Evolutionary conservation across 2,113 vertebrate genomes (phyloP).

Genomic region (Gambusia affinis): DNA sequence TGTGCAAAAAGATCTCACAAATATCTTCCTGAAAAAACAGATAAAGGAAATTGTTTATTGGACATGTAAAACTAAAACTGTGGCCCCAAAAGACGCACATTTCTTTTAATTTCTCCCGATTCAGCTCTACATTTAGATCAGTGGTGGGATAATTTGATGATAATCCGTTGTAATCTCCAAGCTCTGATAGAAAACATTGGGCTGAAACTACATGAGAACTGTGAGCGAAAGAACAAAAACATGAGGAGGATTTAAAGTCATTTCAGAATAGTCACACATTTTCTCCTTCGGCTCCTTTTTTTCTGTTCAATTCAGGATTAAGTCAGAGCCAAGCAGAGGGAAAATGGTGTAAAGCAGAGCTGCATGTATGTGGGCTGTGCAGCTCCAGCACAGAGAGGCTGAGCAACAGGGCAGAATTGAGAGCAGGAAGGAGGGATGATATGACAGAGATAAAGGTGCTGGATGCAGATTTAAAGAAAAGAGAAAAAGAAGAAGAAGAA

Average conservation of each 20-base stretch:
- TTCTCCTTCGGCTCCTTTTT: constrained; percentile 16
- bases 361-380: constrained; percentile 30
- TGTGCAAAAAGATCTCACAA: background rate
- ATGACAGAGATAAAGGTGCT: constrained; percentile 41
- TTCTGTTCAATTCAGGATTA: background rate
- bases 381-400: constrained; percentile 30
- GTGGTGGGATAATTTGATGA: background rate
- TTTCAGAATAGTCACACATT: background rate
- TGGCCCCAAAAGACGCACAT: background rate
- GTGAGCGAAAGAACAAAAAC: background rate
- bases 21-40: background rate
- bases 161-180: background rate
- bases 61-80: background rate
- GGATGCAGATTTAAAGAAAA: constrained; percentile 34
- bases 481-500: background rate
- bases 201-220: constrained; percentile 8
- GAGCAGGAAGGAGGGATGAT: constrained; percentile 30
- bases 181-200: background rate
- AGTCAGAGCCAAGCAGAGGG: background rate
- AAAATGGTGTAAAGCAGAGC: background rate
- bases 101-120: background rate
- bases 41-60: background rate
- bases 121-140: background rate
- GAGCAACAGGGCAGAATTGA: constrained; percentile 53
- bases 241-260: background rate